Percentiles rank a stretch among this genome's conserved stretches.
phyloP scores from a whole-genome alignment of 1,140 invertebrate species.

The Scaptomyza montana region DNA sequence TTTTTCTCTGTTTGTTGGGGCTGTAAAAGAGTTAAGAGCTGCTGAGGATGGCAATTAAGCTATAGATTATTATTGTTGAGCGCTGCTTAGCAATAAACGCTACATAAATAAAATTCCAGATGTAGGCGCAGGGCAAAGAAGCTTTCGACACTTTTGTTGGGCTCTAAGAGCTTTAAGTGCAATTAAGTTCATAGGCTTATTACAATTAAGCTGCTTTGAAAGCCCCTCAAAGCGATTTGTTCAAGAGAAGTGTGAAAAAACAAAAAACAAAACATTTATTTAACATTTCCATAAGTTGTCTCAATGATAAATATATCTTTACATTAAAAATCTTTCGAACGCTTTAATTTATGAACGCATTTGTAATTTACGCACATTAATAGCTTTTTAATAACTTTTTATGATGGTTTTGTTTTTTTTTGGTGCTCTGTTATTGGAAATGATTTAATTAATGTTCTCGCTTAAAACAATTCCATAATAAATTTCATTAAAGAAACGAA shows the following conservation, averaged over 20 bases:
- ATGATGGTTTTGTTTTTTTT: conserved; percentile 1
- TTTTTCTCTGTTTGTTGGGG: background rate
- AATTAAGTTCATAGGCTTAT: background rate
- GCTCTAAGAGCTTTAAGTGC: conserved; percentile 1
- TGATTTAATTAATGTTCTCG: conserved; percentile 65
- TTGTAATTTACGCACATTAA: conserved; percentile 45
- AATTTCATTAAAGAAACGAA: conserved; percentile 70
- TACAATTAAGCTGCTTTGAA: background rate
- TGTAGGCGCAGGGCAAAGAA: background rate
- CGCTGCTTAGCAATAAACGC: conserved; percentile 35
- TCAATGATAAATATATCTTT: background rate
- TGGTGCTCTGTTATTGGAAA: conserved; percentile 35
- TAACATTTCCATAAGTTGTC: conserved; percentile 1
- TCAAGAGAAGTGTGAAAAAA: background rate
- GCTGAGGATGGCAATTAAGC: conserved; percentile 34
- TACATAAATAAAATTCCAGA: conserved; percentile 7
- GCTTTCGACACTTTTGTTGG: background rate
- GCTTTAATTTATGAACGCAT: conserved; percentile 13
- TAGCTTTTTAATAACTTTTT: conserved; percentile 37
- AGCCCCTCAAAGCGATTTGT: background rate
- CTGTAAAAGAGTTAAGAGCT: conserved; percentile 35
- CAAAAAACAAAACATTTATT: background rate
- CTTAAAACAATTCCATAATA: conserved; percentile 70
- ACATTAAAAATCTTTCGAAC: background rate
- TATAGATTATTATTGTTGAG: conserved; percentile 32